A percentile compares a stretch with the other conserved stretches of the same genome.
Conservation (phyloP, 2,888 invertebrate species). For the Trachelus iudaicus region DNA sequence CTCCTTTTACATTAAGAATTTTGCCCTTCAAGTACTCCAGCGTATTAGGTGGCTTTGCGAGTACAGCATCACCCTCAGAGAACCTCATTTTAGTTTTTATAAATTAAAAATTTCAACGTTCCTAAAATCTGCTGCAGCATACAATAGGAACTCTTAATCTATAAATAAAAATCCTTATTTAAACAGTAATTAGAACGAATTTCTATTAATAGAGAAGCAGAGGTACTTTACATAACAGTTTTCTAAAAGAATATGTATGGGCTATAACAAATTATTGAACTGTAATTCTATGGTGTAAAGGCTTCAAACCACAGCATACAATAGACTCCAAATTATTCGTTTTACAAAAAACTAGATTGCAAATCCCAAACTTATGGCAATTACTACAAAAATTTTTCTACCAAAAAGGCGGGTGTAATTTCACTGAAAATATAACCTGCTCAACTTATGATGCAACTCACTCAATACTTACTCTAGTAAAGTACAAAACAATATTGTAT, state of each 20-base stretch:
- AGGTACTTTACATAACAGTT: background rate
- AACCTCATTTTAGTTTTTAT: slow-evolving; percentile 42
- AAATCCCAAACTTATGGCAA: background rate
- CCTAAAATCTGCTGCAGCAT: background rate
- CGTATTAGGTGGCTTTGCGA: slow-evolving; percentile 49
- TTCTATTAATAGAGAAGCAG: background rate
- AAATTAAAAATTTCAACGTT: slow-evolving; percentile 10
- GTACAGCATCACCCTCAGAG: slow-evolving; percentile 52
- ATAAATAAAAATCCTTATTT: background rate
- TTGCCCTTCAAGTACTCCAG: slow-evolving; percentile 45
- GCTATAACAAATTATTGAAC: background rate
- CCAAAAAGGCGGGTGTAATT: background rate
- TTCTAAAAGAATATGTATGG: background rate
- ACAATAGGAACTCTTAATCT: background rate
- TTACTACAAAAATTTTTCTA: background rate
- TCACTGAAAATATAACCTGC: background rate
- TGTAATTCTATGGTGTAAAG: background rate
- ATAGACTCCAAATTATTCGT: background rate
- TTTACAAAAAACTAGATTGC: background rate
- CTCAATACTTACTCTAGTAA: background rate
- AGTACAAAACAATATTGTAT: background rate
- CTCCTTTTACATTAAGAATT: slow-evolving; percentile 41
- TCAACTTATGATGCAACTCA: background rate
- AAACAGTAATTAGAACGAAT: background rate
- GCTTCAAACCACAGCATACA: background rate